Evolutionary conservation across 2,888 invertebrate species (phyloP).

Genomic region (Hyposoter dolosus): DNA sequence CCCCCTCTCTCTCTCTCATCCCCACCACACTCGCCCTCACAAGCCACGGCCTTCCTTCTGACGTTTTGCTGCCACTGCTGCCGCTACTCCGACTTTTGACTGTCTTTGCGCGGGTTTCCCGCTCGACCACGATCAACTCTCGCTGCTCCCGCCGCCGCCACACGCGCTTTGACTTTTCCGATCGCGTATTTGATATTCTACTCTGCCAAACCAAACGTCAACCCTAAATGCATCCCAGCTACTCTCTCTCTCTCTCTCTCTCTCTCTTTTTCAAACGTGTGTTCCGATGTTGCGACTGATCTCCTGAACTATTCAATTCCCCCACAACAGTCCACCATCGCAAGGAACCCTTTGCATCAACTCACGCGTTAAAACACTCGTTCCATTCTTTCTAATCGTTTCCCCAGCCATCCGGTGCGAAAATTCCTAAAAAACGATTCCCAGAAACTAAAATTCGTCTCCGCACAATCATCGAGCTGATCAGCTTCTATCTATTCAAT

Average conservation of each 20-base stretch:
- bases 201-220: not conserved
- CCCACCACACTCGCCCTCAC: constrained; percentile 24
- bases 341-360: not conserved
- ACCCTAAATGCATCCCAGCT: not conserved
- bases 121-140: constrained; percentile 41
- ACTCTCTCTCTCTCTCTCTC: not conserved
- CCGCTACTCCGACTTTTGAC: constrained; percentile 47
- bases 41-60: constrained; percentile 58
- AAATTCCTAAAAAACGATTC: not conserved
- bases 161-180: constrained; percentile 11
- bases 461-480: not conserved
- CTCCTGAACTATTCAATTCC: not conserved
- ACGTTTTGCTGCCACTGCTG: constrained; percentile 52
- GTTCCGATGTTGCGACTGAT: not conserved
- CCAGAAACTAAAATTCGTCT: not conserved
- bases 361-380: not conserved
- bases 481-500: not conserved
- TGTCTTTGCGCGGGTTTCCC: constrained; percentile 49
- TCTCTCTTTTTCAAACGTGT: not conserved
- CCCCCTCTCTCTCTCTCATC: not conserved
- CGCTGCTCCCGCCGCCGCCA: not conserved
- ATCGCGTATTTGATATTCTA: not conserved
- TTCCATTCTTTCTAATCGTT: not conserved
- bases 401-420: not conserved
- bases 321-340: not conserved